A percentile compares a stretch with the other conserved stretches of the same genome.
These are phyloP conservation scores for Cecropterus lyciades DNA, from an alignment of 1,140 invertebrate genomes.

Conservation along the genomic window DNA sequence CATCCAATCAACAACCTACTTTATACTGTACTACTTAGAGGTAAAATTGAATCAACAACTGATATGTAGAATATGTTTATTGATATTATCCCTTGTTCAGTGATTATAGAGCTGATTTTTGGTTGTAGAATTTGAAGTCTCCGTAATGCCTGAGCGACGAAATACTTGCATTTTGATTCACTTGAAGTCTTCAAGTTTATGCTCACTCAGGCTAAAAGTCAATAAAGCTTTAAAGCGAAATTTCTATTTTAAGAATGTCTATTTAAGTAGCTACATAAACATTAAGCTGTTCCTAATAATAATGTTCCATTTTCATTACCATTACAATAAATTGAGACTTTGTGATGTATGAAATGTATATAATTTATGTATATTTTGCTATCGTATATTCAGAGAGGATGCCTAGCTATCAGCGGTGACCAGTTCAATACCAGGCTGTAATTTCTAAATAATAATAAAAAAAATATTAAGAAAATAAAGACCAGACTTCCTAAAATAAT, in stretches of 20 bases:
- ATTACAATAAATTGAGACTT: too few relatives aligned
- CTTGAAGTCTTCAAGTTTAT: neutral
- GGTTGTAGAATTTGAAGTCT: conserved; percentile 3
- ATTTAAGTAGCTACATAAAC: too few relatives aligned
- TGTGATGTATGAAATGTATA: too few relatives aligned
- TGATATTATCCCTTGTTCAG: conserved; percentile 1
- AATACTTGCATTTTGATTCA: conserved; percentile 25
- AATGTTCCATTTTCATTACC: too few relatives aligned
- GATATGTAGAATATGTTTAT: neutral
- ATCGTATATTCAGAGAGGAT: too few relatives aligned
- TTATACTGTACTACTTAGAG: neutral
- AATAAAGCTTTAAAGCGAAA: neutral
- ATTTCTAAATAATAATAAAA: too few relatives aligned
- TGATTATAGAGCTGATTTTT: neutral
- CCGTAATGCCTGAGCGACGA: conserved; percentile 14
- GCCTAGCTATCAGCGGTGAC: too few relatives aligned
- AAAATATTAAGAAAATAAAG: too few relatives aligned
- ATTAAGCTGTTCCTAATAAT: too few relatives aligned
- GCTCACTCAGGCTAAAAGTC: neutral
- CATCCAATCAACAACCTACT: neutral
- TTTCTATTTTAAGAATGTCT: neutral
- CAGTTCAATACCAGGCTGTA: too few relatives aligned
- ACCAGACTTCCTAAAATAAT: too few relatives aligned
- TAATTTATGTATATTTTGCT: too few relatives aligned
- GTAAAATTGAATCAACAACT: neutral